Conservation (phyloP, 2,113 vertebrate genomes). For the Tyto alba region DNA sequence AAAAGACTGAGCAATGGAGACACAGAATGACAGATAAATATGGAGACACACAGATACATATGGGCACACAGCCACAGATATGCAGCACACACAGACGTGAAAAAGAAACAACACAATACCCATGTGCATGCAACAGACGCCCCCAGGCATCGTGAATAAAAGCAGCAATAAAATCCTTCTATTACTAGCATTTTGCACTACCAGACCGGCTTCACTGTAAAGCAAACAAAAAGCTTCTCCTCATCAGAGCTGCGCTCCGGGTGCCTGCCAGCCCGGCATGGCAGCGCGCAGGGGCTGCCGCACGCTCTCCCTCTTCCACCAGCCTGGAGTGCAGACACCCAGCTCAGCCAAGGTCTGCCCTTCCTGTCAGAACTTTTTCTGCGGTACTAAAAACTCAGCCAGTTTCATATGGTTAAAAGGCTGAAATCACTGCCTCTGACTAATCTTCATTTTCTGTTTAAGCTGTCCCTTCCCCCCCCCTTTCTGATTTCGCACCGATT, state of each 20-base stretch:
- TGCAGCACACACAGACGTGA: background rate
- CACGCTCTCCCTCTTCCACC: background rate
- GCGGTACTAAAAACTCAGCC: background rate
- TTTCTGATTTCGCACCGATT: background rate
- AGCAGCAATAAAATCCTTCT: background rate
- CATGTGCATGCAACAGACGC: background rate
- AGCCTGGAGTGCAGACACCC: background rate
- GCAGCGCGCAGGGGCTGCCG: background rate
- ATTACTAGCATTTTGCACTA: background rate
- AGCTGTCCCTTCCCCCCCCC: background rate
- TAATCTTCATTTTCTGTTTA: background rate
- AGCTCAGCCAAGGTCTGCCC: background rate
- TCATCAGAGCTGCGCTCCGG: background rate
- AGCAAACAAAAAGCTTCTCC: background rate
- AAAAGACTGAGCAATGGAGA: slow-evolving; percentile 25
- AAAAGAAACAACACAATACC: background rate
- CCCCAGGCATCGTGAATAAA: background rate
- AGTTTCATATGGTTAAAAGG: background rate
- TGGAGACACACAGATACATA: background rate
- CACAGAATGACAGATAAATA: slow-evolving; percentile 20
- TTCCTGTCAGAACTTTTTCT: background rate
- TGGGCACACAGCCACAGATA: background rate
- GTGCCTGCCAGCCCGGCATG: background rate
- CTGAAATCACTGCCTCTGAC: slow-evolving; percentile 30
- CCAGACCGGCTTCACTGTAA: background rate